These are phyloP conservation scores for Mormyrus iriodes DNA, from an alignment of 2,113 vertebrate genomes.

Conservation along the genomic window DNA sequence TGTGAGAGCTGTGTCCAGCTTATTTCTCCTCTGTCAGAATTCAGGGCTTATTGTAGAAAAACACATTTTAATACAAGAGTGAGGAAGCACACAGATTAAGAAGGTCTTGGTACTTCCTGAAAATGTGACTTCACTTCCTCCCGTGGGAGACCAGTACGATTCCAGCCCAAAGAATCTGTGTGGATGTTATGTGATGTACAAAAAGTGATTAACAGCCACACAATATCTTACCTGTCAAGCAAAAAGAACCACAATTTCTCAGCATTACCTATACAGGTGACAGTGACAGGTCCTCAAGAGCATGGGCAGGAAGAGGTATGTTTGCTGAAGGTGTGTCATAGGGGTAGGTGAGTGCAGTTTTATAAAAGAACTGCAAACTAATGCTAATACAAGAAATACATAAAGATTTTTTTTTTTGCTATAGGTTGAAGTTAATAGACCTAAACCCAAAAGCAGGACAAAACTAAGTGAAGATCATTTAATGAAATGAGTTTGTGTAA, in stretches of 20 bases:
- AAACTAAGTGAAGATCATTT: not conserved
- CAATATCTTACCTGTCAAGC: not conserved
- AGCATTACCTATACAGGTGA: not conserved
- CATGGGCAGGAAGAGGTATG: not conserved
- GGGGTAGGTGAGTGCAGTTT: not conserved
- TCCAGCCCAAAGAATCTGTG: not conserved
- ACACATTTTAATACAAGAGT: not conserved
- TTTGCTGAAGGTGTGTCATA: not conserved
- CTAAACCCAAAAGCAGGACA: not conserved
- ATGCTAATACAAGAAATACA: not conserved
- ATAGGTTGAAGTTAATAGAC: not conserved
- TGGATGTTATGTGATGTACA: not conserved
- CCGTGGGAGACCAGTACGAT: not conserved
- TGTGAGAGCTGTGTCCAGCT: not conserved
- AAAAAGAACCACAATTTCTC: not conserved
- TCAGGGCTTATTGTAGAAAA: not conserved
- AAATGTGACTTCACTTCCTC: not conserved
- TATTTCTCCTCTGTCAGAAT: not conserved
- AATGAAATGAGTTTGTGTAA: not conserved
- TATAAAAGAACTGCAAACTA: not conserved
- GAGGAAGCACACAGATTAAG: not conserved
- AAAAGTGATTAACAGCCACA: not conserved
- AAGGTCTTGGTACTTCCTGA: not conserved
- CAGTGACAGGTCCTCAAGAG: not conserved
- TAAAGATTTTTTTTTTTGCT: not conserved